Percentiles rank a stretch among this genome's conserved stretches.
Conservation (phyloP, 2,888 invertebrate genomes). For the Caenorhabditis afra region DNA sequence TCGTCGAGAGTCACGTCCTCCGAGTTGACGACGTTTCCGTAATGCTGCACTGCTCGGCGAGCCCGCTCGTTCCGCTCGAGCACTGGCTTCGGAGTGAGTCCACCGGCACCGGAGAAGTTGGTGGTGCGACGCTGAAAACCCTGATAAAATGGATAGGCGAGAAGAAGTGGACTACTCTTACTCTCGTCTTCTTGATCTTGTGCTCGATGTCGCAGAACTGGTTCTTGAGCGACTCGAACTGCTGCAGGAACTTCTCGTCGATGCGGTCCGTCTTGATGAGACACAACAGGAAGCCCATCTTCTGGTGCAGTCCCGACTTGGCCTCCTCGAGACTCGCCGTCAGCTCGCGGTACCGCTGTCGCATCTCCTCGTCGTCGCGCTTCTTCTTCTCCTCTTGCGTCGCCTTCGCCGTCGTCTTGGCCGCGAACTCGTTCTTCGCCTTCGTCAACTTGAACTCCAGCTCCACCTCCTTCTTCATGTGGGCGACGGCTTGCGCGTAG, state of each 20-base stretch:
- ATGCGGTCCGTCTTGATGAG: slow-evolving; percentile 28
- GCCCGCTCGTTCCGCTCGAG: slow-evolving; percentile 50
- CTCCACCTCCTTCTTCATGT: slow-evolving; percentile 42
- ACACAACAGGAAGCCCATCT: slow-evolving; percentile 40
- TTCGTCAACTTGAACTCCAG: slow-evolving; percentile 35
- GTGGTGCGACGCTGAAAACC: slow-evolving; percentile 51
- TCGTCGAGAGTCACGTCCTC: slow-evolving; percentile 46
- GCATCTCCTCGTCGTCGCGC: slow-evolving; percentile 40
- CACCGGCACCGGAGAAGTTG: slow-evolving; percentile 8
- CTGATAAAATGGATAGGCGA: background rate
- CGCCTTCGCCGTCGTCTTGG: slow-evolving; percentile 23
- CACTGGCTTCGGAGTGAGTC: slow-evolving; percentile 55
- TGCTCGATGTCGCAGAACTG: slow-evolving; percentile 53
- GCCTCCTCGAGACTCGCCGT: slow-evolving; percentile 34
- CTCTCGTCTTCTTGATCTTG: slow-evolving; percentile 50
- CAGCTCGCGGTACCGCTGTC: slow-evolving; percentile 14
- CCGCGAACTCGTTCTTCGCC: slow-evolving; percentile 19
- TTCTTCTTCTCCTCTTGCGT: slow-evolving; percentile 46
- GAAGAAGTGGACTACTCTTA: background rate
- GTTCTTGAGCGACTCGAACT: slow-evolving; percentile 53
- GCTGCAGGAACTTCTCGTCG: slow-evolving; percentile 35
- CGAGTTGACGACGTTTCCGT: slow-evolving; percentile 52
- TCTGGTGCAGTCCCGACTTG: slow-evolving; percentile 39
- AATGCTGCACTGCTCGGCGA: slow-evolving; percentile 38
- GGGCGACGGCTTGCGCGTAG: slow-evolving; percentile 26